Conservation (phyloP, 23 tunicate genomes). For the Clavelina lepadiformis region DNA sequence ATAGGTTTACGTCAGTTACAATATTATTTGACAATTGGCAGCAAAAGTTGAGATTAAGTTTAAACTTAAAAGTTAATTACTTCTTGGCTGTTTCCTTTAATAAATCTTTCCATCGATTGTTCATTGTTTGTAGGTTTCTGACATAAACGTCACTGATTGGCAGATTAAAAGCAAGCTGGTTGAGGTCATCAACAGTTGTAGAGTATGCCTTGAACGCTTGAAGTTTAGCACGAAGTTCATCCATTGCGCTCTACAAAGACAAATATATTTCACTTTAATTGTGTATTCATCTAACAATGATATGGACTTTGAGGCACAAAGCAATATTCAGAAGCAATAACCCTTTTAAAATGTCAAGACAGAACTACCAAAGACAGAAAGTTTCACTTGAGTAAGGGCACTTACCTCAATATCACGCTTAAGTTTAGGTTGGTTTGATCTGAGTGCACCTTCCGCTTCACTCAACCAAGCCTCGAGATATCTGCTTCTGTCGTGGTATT, state of each 20-base stretch:
- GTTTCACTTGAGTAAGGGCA: too few relatives aligned
- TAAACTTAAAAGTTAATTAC: constrained; percentile 11
- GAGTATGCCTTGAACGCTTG: constrained; percentile 65
- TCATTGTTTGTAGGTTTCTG: constrained; percentile 27
- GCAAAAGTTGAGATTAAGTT: neutral
- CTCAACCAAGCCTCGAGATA: constrained; percentile 57
- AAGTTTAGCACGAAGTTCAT: constrained; percentile 22
- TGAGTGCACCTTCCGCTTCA: constrained; percentile 17
- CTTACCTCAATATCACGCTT: constrained; percentile 26
- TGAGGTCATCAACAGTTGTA: constrained; percentile 27
- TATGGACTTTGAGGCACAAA: too few relatives aligned
- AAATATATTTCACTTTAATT: too few relatives aligned
- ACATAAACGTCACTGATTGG: constrained; percentile 41
- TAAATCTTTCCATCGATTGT: constrained; percentile 43
- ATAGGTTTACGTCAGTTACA: too few relatives aligned
- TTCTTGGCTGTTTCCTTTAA: constrained; percentile 31
- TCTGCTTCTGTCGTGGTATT: constrained; percentile 29
- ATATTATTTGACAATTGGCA: too few relatives aligned
- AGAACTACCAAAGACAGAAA: too few relatives aligned
- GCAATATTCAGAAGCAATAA: too few relatives aligned
- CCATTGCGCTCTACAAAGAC: neutral
- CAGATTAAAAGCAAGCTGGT: constrained; percentile 28
- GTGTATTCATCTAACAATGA: too few relatives aligned
- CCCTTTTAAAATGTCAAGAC: too few relatives aligned
- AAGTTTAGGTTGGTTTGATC: constrained; percentile 6